Percentiles rank a stretch among this genome's conserved stretches.
Evolutionary conservation across 1,140 invertebrate species (phyloP).

Genomic region (Xylocopa sonorina): DNA sequence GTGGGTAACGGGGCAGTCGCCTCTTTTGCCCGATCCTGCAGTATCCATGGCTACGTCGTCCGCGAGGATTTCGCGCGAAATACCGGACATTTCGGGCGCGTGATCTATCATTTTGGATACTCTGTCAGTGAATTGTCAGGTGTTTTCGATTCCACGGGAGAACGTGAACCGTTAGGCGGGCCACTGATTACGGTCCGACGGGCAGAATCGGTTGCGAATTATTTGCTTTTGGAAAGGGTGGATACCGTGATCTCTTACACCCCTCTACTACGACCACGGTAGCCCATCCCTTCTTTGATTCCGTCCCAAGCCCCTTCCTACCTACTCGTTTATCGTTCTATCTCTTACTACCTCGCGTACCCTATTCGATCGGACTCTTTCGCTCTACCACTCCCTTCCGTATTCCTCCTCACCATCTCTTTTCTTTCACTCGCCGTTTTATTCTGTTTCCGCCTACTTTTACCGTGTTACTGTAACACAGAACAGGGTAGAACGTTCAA

Average conservation of each 20-base stretch:
- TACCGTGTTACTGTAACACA: background rate
- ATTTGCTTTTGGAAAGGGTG: conserved; percentile 52
- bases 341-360: conserved; percentile 20
- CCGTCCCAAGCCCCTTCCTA: conserved; percentile 29
- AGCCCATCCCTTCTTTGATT: conserved; percentile 39
- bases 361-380: conserved; percentile 22
- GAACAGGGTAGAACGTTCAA: conserved; percentile 4
- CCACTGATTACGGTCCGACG: background rate
- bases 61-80: conserved; percentile 69
- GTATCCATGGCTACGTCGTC: conserved; percentile 73
- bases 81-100: conserved; percentile 44
- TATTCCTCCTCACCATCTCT: background rate
- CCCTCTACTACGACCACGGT: conserved; percentile 38
- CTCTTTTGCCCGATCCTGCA: conserved; percentile 67
- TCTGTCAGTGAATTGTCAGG: conserved; percentile 21
- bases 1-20: conserved; percentile 64
- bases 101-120: conserved; percentile 38
- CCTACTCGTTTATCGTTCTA: conserved; percentile 29
- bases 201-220: conserved; percentile 27
- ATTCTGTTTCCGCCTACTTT: background rate
- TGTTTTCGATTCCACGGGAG: background rate
- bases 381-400: conserved; percentile 1
- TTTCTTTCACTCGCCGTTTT: conserved; percentile 3
- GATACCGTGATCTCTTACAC: conserved; percentile 48
- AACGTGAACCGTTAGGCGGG: background rate